phyloP scores from a whole-genome alignment of 1,140 invertebrate genomes.

The Dolichoris vasculosae region DNA sequence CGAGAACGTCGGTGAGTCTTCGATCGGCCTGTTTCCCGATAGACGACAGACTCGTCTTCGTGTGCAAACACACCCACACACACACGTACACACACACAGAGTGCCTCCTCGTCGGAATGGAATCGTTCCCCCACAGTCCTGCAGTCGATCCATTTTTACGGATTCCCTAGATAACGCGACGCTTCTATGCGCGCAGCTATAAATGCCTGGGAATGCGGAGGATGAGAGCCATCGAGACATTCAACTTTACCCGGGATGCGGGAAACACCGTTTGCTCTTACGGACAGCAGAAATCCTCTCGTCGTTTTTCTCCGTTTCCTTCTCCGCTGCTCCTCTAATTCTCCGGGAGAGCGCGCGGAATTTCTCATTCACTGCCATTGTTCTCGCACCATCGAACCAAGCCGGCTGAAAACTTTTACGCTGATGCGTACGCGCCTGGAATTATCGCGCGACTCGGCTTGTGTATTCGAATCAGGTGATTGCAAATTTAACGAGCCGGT shows the following conservation, averaged over 20 bases:
- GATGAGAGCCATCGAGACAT: conserved; percentile 34
- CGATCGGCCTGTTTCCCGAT: conserved; percentile 34
- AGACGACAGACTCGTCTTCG: background rate
- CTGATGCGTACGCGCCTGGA: conserved; percentile 20
- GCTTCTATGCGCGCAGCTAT: background rate
- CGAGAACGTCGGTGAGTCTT: background rate
- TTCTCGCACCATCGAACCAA: background rate
- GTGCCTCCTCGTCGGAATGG: background rate
- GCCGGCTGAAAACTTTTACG: conserved; percentile 24
- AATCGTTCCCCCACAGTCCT: background rate
- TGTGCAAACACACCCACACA: no score
- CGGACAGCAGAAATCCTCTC: background rate
- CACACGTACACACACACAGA: background rate
- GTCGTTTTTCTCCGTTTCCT: background rate
- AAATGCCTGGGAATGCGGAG: background rate
- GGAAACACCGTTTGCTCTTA: conserved; percentile 30
- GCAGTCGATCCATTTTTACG: conserved; percentile 11
- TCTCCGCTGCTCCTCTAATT: background rate
- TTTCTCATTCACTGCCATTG: conserved; percentile 47
- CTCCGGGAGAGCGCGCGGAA: conserved; percentile 5
- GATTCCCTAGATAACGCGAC: conserved; percentile 36
- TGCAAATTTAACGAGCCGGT: background rate
- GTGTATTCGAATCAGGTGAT: conserved; percentile 18
- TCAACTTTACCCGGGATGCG: conserved; percentile 22
- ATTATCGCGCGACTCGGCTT: conserved; percentile 3